Evolutionary conservation across 1,140 invertebrate genomes (phyloP), one percentile per base, ranked within the genome.

Genomic region (Nasonia longicornis): DNA sequence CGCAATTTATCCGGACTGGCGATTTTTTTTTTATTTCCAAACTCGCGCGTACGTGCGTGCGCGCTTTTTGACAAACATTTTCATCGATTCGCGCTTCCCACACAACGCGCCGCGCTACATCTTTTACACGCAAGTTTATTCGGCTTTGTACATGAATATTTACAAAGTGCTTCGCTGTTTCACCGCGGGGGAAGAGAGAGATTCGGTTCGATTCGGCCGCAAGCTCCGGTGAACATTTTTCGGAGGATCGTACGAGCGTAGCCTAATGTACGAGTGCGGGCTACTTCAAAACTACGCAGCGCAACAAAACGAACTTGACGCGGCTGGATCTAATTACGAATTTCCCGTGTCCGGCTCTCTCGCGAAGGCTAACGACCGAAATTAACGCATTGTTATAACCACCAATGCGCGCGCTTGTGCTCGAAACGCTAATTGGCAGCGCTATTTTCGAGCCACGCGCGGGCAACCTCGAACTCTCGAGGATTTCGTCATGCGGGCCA

Each of bases 351-450:
- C 6, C 64, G 26, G 29, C 11, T 26, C 22, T 31, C 2, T 67
- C 10, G 64, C 22, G 64, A 31, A 29, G 11, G 22, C 29, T 35
- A 76, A 64, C 31, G 35, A 16, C 7, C 31, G 38, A 72, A 77
- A 77, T 77, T 77, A 67, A 67, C 38, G 64, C 64, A 77, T 77
- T 72, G 70, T 72, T 69, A 42, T 42, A 77, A 77, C 26, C 66
- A 22, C 3, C 52, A n/a, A n/a, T n/a, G 52, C 20, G 4, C 20
- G 4, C 4, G 52, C 16, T 1, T 20, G 8, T 6, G 22, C 14
- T 35, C 38, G 42, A 12, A 29, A 69, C 42, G 2, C 42, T 77
- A 48, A 77, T 77, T 77, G 12, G 52, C 20, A 38, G 38, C 11
- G 20, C 20, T 66, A 66, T 64, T 67, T 77, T 77, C 31, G 42